Conservation (phyloP, 2,888 invertebrate species). For the Lycophotia porphyrea region DNA sequence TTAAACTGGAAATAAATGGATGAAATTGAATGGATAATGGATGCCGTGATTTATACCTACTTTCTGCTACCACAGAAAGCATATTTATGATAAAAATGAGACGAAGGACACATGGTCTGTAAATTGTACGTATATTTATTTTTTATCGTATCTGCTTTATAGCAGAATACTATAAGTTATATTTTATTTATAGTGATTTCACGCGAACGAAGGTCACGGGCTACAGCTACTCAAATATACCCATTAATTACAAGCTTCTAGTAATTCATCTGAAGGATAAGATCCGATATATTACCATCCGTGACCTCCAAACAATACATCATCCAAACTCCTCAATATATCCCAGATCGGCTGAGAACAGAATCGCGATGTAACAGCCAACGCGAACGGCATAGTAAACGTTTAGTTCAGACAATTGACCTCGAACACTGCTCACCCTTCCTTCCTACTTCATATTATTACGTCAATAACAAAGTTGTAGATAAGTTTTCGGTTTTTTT, state of each 20-base stretch:
- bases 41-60: too few relatives aligned
- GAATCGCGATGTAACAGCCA: conserved; percentile 23
- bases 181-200: too few relatives aligned
- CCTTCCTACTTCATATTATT: conserved; percentile 68
- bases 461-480: conserved; percentile 73
- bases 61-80: too few relatives aligned
- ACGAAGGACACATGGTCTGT: too few relatives aligned
- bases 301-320: conserved; percentile 6
- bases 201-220: too few relatives aligned
- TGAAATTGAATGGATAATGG: too few relatives aligned
- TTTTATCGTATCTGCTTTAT: too few relatives aligned
- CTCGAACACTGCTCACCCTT: conserved; percentile 44
- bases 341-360: conserved; percentile 24
- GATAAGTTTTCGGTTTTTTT: conserved; percentile 62
- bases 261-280: neutral
- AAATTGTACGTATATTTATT: too few relatives aligned
- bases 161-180: too few relatives aligned
- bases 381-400: conserved; percentile 48
- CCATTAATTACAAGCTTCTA: neutral
- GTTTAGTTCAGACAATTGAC: conserved; percentile 58
- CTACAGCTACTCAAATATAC: too few relatives aligned
- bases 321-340: neutral
- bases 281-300: neutral
- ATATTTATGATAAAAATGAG: too few relatives aligned
- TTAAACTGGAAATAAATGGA: too few relatives aligned